These are phyloP conservation scores for Biston stratarius DNA, from an alignment of 2,888 invertebrate genomes.

Conservation along the genomic window DNA sequence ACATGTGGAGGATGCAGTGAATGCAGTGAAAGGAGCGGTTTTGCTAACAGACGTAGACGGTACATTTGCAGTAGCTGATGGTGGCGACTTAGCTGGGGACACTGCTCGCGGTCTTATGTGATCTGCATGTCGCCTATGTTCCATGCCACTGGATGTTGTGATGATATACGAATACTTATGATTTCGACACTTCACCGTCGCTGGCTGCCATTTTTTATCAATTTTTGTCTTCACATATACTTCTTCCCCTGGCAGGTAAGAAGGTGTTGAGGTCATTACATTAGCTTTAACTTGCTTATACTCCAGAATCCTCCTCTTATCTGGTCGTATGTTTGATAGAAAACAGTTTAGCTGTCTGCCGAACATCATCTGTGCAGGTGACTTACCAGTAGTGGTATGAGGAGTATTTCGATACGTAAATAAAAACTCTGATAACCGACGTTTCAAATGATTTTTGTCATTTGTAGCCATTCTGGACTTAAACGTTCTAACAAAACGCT, in stretches of 20 bases:
- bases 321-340: not conserved
- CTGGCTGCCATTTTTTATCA: conserved; percentile 1
- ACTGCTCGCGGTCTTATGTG: not conserved
- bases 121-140: not conserved
- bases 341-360: not conserved
- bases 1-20: not conserved
- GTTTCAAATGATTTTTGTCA: not conserved
- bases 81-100: not conserved
- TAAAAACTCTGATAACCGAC: not conserved
- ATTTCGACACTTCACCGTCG: not conserved
- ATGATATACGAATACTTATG: not conserved
- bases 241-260: not conserved
- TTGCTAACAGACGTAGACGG: no score
- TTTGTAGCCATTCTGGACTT: not conserved
- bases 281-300: not conserved
- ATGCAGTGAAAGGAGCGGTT: no score
- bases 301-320: not conserved
- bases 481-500: conserved; percentile 4
- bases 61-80: not conserved
- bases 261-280: not conserved
- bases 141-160: not conserved
- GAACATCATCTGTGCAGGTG: conserved; percentile 2
- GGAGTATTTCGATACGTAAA: not conserved
- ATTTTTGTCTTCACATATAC: not conserved
- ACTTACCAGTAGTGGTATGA: not conserved